Evolutionary conservation across 2,113 vertebrate species (phyloP), one percentile per base, ranked within the genome.

Genomic region (Festucalex cinctus): DNA sequence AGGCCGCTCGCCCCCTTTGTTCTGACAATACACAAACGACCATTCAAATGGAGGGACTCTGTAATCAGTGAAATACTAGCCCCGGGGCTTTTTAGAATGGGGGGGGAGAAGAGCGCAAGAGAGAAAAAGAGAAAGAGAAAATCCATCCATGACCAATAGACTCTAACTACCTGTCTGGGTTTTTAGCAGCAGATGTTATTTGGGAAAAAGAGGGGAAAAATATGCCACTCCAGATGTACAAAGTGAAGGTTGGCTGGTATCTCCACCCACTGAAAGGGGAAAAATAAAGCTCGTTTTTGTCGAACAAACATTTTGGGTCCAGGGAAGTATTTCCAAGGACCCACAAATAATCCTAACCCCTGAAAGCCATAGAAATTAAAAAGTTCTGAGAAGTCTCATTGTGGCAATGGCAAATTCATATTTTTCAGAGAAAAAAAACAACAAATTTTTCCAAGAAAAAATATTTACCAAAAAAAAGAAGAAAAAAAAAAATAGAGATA

Each of bases 41-140:
- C 90, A 92, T 93, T 93, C 90, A 92, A 88, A 92, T 89, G 86
- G 88, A 88, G 84, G 81, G 79, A 89, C 90, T 92, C 90, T 93
- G 90, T 93, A 92, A 93, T 93, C 91, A 93, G 90, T 90, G 92
- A 92, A 93, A 93, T 86, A 93, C 91, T 91, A 92, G 90, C 91
- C 91, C 78, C 83, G 85, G 85, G 91, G 91, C 90, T 89, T 89
- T 86, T 85, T 80, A 76, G 82, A 61, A 65, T 63, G 79, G 32
- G 56, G 8, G 75, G 78, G 71, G 73, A 67, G 70, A 66, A 73
- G 74, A 74, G 74, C 77, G 79, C 57, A 44, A 82, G 54, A 84
- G 16, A 79, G 75, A 85, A 65, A 71, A 63, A 81, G 75, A 83
- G 85, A 32, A n/a, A 78, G 73, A 89, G 70, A 88, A 90, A 91